A percentile compares a stretch with the other conserved stretches of the same genome.
Evolutionary conservation across 1,140 invertebrate species (phyloP).

Genomic region (Heterodera schachtii): DNA sequence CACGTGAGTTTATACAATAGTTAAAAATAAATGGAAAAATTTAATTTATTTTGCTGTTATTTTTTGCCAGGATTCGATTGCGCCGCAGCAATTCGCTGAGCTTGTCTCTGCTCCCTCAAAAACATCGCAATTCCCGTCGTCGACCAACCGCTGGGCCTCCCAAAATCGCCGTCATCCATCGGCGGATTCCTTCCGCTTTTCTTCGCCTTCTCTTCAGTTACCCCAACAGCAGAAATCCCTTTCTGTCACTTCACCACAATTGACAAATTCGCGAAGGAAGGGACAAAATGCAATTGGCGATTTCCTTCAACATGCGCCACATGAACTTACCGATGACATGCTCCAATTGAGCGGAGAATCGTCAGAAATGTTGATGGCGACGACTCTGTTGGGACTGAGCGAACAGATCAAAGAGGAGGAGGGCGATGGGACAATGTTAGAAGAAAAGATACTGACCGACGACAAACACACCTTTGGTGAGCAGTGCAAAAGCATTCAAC

Average conservation of each 20-base stretch:
- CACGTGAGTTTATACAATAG: neutral
- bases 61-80: neutral
- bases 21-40: no score
- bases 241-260: neutral
- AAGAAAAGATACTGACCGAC: neutral
- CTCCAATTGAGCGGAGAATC: neutral
- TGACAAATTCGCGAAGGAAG: neutral
- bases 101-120: neutral
- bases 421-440: conserved; percentile 2
- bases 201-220: neutral
- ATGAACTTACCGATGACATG: neutral
- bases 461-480: neutral
- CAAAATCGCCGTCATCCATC: neutral
- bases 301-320: neutral
- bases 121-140: neutral
- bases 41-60: no score
- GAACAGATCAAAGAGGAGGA: conserved; percentile 23
- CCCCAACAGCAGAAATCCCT: neutral
- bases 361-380: neutral
- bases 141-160: neutral
- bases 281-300: neutral
- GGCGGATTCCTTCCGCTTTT: neutral
- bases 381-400: neutral
- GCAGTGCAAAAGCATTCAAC: neutral
- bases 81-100: neutral